Evolutionary conservation across 1,140 invertebrate genomes (phyloP), one percentile per base, ranked within the genome.

Genomic region (Drosophila seguyi): DNA sequence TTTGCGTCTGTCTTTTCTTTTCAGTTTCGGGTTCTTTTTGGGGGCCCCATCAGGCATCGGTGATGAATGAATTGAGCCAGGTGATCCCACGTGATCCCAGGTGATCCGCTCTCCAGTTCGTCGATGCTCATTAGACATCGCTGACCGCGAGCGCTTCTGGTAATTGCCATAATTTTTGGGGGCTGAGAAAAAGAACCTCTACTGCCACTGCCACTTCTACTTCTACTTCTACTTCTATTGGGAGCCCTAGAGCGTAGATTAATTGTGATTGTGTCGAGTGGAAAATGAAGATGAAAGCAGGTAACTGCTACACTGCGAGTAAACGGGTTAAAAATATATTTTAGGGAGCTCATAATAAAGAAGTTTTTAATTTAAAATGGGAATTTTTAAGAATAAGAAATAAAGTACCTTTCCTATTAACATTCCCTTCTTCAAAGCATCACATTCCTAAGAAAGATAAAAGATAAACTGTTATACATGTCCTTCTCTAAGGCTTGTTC

Each of bases 51-150:
- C 83, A 72, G 41, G 25, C 22, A 71, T 67, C 75, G 79, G 80
- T 90, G 84, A 88, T 88, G 84, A 88, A 88, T 88, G 84, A 88
- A 88, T 88, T 84, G 85, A 88, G 84, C 52, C 48, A 47, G 55
- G 55, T 42, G 36, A 57, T 63, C 48, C 42, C 41, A 36, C 6
- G 36, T 63, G 61, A 66, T 66, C 63, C 59, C 63, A 47, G 58
- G 36, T 82, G 83, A 86, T 87, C 83, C 67, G 84, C 47, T 50
- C 27, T 31, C 75, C 42, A 53, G 44, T 6, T 39, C 73, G 71
- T 56, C 38, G 45, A 67, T 75, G 79, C 84, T 86, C 83, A 86
- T 86, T 86, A 86, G 83, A 68, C 71, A 81, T 45, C 61, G 53
- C 69, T 74, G 80, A 88, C 84, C 83, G 76, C 76, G 80, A 87